A percentile compares a stretch with the other conserved stretches of the same genome.
These are phyloP conservation scores for Vannuccia rotundouncinata DNA, from an alignment of 2,888 invertebrate genomes.

Conservation along the genomic window DNA sequence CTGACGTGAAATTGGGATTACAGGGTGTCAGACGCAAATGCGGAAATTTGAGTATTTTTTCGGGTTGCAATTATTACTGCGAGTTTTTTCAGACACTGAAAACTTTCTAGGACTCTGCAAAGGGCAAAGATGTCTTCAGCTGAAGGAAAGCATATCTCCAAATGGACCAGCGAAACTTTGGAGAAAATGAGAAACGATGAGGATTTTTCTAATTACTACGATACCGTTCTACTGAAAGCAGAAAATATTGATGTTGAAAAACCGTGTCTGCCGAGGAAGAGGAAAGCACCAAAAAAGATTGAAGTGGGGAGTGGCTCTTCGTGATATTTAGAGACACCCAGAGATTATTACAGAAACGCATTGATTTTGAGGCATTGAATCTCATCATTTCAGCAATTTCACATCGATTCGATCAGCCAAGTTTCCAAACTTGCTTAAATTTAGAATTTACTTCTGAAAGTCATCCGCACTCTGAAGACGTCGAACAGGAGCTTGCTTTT, in stretches of 20 bases:
- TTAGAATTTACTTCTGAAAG: conserved; percentile 25
- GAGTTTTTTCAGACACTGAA: not conserved
- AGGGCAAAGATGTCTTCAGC: conserved; percentile 15
- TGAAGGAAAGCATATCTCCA: conserved; percentile 17
- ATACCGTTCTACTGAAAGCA: conserved; percentile 24
- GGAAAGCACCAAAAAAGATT: conserved; percentile 17
- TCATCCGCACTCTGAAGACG: conserved; percentile 15
- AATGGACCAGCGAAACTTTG: conserved; percentile 11
- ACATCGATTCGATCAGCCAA: conserved; percentile 29
- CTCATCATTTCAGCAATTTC: not conserved
- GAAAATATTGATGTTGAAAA: conserved; percentile 9
- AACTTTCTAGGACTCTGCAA: conserved; percentile 16
- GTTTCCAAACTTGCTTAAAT: not conserved
- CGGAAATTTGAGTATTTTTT: conserved; percentile 24
- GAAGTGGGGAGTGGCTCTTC: conserved; percentile 10
- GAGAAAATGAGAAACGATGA: conserved; percentile 3
- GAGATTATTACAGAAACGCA: not conserved
- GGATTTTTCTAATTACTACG: not conserved
- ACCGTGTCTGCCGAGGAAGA: conserved; percentile 4
- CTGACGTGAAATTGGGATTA: conserved; percentile 14
- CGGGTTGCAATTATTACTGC: not conserved
- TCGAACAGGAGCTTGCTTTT: conserved; percentile 23
- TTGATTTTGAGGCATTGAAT: conserved; percentile 14
- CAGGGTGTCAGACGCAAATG: conserved; percentile 18
- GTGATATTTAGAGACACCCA: not conserved